Evolutionary conservation across 2,797 vertebrate genomes (phyloP), one percentile per base, ranked within the genome.

Genomic region (Vultur gryphus): DNA sequence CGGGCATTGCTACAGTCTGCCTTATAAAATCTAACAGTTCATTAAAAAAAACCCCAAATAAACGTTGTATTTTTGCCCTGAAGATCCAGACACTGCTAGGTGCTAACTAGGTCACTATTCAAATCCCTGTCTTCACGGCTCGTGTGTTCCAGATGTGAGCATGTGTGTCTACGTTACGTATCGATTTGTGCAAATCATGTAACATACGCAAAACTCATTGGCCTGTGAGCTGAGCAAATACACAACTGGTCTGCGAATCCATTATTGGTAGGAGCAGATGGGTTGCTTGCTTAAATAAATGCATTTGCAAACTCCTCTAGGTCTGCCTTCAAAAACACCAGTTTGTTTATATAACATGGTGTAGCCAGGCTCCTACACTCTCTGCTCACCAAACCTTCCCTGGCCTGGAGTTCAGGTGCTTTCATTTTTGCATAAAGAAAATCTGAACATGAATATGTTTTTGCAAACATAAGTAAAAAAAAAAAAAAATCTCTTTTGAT

Each of bases 211-310:
- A 48, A 91, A 78, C 54, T 51, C 89, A 37, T 7, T 1, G 33
- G 88, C 84, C 84, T 62, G 79, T 25, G 87, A 93, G 76, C 86
- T 92, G 65, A 95, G 93, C 82, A 96, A 96, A 93, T 13, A 95
- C 57, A 79, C 65, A 25, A 43, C 4, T 15, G 73, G 49, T 51
- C 79, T 39, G 79, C 15, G 15, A 59, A 84, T 54, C 79, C 93
- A 64, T 88, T 88, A 62, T 9, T 62, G 89, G 52, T 35, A 75
- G 90, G 48, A 65, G 46, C 92, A 95, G 93, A 91, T 93, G 93
- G 84, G 58, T 62, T 69, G 62, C 71, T 51, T 62, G 89, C 92
- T 90, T 69, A 86, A 96, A 97, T 76, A 93, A 94, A 93, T 3
- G 23, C 52, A 67, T 93, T 92, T 94, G 71, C 84, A 91, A 88